Conservation (phyloP, 1,140 invertebrate species). For the Ctenoplectra terminalis region DNA sequence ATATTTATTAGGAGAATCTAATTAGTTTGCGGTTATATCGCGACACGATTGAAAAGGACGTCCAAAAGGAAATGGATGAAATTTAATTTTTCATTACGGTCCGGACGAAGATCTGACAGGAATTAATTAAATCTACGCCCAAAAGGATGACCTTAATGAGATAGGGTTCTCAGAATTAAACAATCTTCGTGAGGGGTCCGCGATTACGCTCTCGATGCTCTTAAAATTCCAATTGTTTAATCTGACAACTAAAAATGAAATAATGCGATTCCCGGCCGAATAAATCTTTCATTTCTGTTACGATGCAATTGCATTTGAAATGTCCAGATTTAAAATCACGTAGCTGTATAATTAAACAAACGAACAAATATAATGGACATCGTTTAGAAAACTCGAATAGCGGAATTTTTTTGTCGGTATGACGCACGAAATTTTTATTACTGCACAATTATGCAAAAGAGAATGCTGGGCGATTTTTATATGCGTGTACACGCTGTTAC, state of each 20-base stretch:
- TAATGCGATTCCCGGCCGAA: not conserved
- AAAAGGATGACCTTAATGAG: slow-evolving; percentile 38
- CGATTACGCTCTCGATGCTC: not conserved
- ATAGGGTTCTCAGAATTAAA: slow-evolving; percentile 22
- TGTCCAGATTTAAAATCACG: not conserved
- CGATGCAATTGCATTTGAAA: not conserved
- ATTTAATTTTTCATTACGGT: slow-evolving; percentile 26
- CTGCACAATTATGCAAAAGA: not conserved
- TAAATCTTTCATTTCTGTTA: not conserved
- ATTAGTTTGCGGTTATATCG: not conserved
- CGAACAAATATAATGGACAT: not conserved
- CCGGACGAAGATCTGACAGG: not conserved
- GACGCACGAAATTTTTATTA: not conserved
- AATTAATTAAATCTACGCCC: slow-evolving; percentile 32
- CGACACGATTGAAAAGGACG: not conserved
- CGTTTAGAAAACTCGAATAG: too few relatives aligned
- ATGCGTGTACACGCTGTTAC: too few relatives aligned
- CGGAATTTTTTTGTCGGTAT: not conserved
- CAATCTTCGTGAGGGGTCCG: not conserved
- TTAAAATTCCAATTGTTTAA: not conserved
- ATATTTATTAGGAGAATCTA: not conserved
- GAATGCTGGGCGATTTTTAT: not conserved
- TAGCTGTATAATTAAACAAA: not conserved
- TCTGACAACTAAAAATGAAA: not conserved
- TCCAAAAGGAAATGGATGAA: not conserved